Evolutionary conservation across 1,140 invertebrate genomes (phyloP).

Genomic region (Zaprionus ghesquierei): DNA sequence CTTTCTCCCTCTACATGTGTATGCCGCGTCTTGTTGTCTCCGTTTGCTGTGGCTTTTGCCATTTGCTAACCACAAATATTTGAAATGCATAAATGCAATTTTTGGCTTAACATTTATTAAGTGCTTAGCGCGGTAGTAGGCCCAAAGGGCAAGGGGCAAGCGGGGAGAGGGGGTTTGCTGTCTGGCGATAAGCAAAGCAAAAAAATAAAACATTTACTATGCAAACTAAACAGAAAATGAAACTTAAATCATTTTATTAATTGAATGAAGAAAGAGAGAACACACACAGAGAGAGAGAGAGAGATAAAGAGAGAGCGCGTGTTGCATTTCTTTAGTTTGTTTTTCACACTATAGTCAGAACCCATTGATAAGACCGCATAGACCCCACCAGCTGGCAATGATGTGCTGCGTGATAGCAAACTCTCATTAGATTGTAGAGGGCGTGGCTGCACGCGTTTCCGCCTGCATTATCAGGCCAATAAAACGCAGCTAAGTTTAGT

Average conservation of each 20-base stretch:
- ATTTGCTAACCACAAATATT: conserved; percentile 48
- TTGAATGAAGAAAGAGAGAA: neutral
- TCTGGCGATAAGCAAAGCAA: conserved; percentile 14
- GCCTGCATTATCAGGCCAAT: conserved; percentile 17
- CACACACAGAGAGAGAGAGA: neutral
- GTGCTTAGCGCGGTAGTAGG: conserved; percentile 4
- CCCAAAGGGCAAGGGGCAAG: neutral
- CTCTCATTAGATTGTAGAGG: neutral
- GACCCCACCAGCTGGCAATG: conserved; percentile 1
- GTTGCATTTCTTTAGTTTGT: neutral
- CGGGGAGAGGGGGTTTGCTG: neutral
- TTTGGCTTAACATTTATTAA: conserved; percentile 46
- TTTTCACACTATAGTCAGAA: neutral
- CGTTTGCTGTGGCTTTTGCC: conserved; percentile 25
- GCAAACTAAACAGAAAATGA: conserved; percentile 1
- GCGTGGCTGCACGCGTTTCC: conserved; percentile 26
- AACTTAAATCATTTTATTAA: conserved; percentile 21
- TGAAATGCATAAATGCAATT: conserved; percentile 54
- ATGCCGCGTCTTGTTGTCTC: conserved; percentile 3
- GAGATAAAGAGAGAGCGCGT: neutral
- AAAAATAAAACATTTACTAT: neutral
- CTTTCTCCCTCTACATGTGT: neutral
- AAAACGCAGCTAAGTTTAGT: conserved; percentile 3
- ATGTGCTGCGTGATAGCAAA: neutral
- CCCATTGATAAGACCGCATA: conserved; percentile 8